Percentiles rank a stretch among this genome's conserved stretches.
Evolutionary conservation across 2,113 vertebrate species (phyloP).

Genomic region (Myiozetetes cayanensis): DNA sequence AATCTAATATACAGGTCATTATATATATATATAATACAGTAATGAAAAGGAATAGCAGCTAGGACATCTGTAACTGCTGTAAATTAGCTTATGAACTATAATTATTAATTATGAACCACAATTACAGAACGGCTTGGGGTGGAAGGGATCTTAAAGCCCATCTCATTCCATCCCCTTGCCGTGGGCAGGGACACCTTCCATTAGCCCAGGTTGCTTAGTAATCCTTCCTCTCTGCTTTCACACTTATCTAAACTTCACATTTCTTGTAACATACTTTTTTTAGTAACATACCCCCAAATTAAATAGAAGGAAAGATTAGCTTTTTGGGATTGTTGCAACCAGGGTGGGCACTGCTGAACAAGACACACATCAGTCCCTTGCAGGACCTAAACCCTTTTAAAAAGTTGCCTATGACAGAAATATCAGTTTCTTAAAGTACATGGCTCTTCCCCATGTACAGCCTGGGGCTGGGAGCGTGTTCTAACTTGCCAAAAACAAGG

Average conservation of each 20-base stretch:
- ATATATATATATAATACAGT: background rate
- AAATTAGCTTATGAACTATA: slow-evolving; percentile 6
- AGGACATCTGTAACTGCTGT: slow-evolving; percentile 2
- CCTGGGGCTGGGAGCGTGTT: background rate
- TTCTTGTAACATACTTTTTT: background rate
- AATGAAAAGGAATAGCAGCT: slow-evolving; percentile 34
- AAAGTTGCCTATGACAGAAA: background rate
- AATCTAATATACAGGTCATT: background rate
- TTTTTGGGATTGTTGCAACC: background rate
- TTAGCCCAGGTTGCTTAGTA: background rate
- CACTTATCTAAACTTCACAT: background rate
- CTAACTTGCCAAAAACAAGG: background rate
- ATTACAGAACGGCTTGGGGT: background rate
- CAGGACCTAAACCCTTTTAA: background rate
- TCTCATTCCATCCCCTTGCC: background rate
- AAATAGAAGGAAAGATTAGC: background rate
- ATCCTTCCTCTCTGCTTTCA: background rate
- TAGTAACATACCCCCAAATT: background rate
- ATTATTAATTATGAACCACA: slow-evolving; percentile 16
- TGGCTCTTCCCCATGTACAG: background rate
- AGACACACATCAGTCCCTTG: background rate
- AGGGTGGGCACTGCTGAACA: background rate
- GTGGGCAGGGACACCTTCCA: background rate
- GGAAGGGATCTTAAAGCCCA: background rate
- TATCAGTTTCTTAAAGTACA: background rate